Percentiles rank a stretch among this genome's conserved stretches.
Conservation (phyloP, 2,888 invertebrate genomes). For the Synanthedon myopaeformis region DNA sequence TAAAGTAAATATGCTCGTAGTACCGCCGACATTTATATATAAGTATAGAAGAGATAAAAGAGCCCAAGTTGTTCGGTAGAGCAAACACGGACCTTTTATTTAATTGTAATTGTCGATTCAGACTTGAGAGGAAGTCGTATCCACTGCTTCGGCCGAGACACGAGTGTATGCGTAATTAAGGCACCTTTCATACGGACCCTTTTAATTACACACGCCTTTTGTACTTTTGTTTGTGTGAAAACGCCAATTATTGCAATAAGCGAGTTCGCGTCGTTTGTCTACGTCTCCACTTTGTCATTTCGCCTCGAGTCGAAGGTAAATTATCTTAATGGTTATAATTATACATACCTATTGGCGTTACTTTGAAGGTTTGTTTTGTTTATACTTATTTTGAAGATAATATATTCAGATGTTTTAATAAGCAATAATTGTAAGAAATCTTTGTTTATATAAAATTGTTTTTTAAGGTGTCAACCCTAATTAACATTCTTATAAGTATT, state of each 20-base stretch:
- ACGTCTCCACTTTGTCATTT: constrained; percentile 22
- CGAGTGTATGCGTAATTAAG: constrained; percentile 39
- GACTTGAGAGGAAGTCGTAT: neutral
- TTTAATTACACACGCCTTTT: constrained; percentile 47
- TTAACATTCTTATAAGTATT: too few species aligned
- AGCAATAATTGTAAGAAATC: too few species aligned
- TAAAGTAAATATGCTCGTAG: too few species aligned
- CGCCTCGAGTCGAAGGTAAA: constrained; percentile 10
- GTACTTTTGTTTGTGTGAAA: constrained; percentile 41
- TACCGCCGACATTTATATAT: too few species aligned
- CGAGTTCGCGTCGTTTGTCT: constrained; percentile 32
- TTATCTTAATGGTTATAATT: neutral
- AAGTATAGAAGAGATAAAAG: too few species aligned
- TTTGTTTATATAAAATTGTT: too few species aligned
- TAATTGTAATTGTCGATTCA: constrained; percentile 6
- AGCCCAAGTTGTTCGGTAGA: too few species aligned
- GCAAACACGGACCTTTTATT: neutral
- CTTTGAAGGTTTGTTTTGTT: neutral
- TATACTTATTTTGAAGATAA: neutral
- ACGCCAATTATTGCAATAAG: constrained; percentile 60
- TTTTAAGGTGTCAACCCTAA: too few species aligned
- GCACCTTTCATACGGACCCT: constrained; percentile 49
- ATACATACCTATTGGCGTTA: neutral
- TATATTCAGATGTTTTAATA: neutral
- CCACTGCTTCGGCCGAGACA: constrained; percentile 1